phyloP scores from a whole-genome alignment of 2,797 vertebrate genomes.

The Parauchenoglanis punctatus region DNA sequence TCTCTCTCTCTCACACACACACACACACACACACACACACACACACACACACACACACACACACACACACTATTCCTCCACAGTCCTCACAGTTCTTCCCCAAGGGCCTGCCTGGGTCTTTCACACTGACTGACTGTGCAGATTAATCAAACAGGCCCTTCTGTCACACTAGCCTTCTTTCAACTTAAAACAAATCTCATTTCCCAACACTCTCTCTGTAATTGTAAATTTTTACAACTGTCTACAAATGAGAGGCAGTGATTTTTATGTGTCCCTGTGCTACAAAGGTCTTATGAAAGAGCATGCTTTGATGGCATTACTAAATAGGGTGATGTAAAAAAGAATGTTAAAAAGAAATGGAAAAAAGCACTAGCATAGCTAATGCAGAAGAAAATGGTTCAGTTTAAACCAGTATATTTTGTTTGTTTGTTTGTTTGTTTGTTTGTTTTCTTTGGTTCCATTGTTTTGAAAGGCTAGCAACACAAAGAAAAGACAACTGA shows the following conservation, averaged over 20 bases:
- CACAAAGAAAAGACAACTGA: neutral
- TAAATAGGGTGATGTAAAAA: neutral
- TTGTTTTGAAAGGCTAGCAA: neutral
- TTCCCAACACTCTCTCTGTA: constrained; percentile 55
- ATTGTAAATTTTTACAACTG: constrained; percentile 59
- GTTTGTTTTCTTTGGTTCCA: neutral
- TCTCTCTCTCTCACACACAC: constrained; percentile 32
- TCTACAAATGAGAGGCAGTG: constrained; percentile 56
- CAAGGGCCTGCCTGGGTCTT: constrained; percentile 64
- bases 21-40: constrained; percentile 31
- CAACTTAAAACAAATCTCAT: constrained; percentile 35
- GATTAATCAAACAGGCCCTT: constrained; percentile 76
- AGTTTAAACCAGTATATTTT: neutral
- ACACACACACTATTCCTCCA: constrained; percentile 49
- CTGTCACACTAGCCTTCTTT: constrained; percentile 61
- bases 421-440: neutral
- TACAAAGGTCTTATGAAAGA: neutral
- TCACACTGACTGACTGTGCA: constrained; percentile 69
- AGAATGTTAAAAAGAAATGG: neutral
- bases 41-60: neutral
- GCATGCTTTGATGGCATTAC: neutral
- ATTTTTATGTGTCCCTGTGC: constrained; percentile 11
- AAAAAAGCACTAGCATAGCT: neutral
- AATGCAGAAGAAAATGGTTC: neutral
- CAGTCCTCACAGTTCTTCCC: constrained; percentile 59